phyloP scores from a whole-genome alignment of 2,888 invertebrate species.

The Pseudanteris insignis region DNA sequence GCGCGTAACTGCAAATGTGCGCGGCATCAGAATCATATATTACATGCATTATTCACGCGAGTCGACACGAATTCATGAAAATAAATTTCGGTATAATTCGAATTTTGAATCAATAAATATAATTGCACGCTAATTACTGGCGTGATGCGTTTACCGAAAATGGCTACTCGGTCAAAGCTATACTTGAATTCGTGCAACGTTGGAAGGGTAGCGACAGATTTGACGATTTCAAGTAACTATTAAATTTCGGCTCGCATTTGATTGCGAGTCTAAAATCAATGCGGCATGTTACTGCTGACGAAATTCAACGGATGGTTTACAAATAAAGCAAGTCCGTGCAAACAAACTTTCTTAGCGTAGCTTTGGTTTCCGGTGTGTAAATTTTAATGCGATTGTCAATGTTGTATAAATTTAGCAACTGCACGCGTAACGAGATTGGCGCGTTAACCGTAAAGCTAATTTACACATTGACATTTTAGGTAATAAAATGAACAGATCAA shows the following conservation, averaged over 20 bases:
- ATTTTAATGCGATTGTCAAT: conserved; percentile 21
- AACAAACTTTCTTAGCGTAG: conserved; percentile 21
- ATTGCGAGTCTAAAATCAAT: conserved; percentile 27
- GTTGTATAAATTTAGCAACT: conserved; percentile 11
- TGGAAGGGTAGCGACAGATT: too few species aligned
- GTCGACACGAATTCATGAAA: conserved; percentile 36
- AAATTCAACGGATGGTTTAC: too few species aligned
- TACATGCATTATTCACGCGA: conserved; percentile 50
- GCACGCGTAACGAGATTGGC: conserved; percentile 6
- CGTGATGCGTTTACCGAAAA: conserved; percentile 19
- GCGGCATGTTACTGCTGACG: conserved; percentile 5
- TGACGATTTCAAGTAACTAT: background rate
- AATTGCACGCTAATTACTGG: conserved; percentile 24
- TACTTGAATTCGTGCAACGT: too few species aligned
- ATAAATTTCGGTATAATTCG: conserved; percentile 32
- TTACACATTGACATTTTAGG: conserved; percentile 10
- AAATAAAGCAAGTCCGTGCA: conserved; percentile 10
- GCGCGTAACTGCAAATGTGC: conserved; percentile 23
- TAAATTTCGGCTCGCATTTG: conserved; percentile 8
- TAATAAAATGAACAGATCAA: conserved; percentile 11
- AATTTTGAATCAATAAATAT: conserved; percentile 35
- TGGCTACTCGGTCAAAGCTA: too few species aligned
- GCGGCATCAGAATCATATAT: conserved; percentile 39
- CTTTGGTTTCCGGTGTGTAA: conserved; percentile 10
- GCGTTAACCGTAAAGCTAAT: conserved; percentile 9